Evolutionary conservation across 2,888 invertebrate genomes (phyloP).

Genomic region (Agriopis leucophaearia): DNA sequence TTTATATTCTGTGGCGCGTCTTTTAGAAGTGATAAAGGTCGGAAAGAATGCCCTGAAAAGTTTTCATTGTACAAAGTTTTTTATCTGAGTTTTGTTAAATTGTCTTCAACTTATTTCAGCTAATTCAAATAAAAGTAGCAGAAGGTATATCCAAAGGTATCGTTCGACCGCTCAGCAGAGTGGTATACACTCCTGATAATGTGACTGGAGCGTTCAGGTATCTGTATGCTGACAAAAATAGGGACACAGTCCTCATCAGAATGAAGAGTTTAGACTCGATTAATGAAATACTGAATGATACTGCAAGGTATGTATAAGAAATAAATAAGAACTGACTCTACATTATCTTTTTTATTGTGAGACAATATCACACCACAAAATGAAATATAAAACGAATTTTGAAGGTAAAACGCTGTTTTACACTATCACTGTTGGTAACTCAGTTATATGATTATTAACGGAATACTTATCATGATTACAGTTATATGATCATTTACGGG

Average conservation of each 20-base stretch:
- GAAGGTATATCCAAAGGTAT: slow-evolving; percentile 88
- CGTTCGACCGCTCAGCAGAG: slow-evolving; percentile 89
- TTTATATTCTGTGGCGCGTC: no score
- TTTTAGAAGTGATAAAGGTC: no score
- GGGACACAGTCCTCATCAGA: slow-evolving; percentile 58
- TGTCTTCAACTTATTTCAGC: slow-evolving; percentile 56
- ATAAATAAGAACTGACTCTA: neutral
- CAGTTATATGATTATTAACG: no score
- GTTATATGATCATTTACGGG: no score
- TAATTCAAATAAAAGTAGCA: slow-evolving; percentile 82
- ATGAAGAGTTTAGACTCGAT: slow-evolving; percentile 53
- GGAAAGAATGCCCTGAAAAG: no score
- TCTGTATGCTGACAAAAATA: slow-evolving; percentile 89
- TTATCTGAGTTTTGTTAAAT: neutral
- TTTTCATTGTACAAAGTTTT: no score
- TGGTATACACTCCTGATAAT: slow-evolving; percentile 87
- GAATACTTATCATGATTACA: no score
- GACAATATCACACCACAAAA: neutral
- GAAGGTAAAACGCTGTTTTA: no score
- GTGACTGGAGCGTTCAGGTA: slow-evolving; percentile 89
- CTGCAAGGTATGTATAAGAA: slow-evolving; percentile 52
- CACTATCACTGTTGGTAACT: no score
- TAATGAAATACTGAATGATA: slow-evolving; percentile 49
- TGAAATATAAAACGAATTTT: neutral
- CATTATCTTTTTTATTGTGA: neutral